These are phyloP conservation scores for Machaerirhynchus nigripectus DNA, from an alignment of 2,113 vertebrate genomes.

Conservation along the genomic window DNA sequence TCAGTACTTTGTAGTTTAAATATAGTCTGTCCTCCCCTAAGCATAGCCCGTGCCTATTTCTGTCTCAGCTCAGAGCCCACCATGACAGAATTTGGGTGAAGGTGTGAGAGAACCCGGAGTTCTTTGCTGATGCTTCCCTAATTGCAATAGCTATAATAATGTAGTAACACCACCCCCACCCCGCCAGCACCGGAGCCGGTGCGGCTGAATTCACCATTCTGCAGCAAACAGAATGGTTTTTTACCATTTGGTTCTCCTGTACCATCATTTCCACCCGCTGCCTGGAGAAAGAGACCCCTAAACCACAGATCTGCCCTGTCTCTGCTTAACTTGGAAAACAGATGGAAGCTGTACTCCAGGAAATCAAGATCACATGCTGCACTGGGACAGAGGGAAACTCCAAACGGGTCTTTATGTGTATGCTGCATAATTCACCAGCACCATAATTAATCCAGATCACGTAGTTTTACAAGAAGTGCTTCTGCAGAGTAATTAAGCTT, in stretches of 20 bases:
- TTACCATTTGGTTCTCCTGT: background rate
- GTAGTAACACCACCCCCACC: background rate
- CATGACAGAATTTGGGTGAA: background rate
- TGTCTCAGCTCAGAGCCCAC: background rate
- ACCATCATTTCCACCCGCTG: background rate
- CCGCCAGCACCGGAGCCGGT: rapidly evolving
- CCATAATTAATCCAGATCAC: constrained; percentile 21
- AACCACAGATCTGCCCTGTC: background rate
- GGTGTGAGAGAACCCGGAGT: background rate
- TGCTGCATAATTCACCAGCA: background rate
- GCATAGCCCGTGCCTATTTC: background rate
- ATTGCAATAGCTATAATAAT: background rate
- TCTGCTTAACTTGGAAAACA: background rate
- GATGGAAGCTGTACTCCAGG: background rate
- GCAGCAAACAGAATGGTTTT: background rate
- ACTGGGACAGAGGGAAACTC: background rate
- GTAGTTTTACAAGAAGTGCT: constrained; percentile 9
- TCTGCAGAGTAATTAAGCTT: constrained; percentile 53
- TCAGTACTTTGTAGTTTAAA: background rate
- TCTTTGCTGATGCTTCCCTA: background rate
- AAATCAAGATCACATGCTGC: background rate
- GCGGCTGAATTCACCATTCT: background rate
- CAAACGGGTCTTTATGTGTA: background rate
- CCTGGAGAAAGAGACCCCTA: background rate
- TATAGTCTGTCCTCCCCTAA: background rate